Percentiles rank a stretch among this genome's conserved stretches.
Evolutionary conservation across 2,797 vertebrate genomes (phyloP).

Genomic region (Epinephelus malabaricus): DNA sequence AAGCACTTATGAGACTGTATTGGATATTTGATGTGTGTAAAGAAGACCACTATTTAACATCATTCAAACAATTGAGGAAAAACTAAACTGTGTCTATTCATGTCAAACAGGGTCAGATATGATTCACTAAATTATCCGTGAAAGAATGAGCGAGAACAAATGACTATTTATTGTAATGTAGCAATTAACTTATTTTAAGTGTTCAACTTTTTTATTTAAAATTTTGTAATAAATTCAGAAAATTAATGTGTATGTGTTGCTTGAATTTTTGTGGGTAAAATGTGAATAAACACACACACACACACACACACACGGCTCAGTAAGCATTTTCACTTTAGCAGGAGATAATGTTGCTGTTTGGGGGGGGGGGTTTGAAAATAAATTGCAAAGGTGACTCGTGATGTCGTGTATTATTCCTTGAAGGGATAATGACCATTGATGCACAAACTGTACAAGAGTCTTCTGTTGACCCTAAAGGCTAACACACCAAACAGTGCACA

Average conservation of each 20-base stretch:
- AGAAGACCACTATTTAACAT: background rate
- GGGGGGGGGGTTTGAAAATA: too few species aligned
- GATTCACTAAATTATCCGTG: conserved; percentile 6
- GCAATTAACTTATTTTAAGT: conserved; percentile 68
- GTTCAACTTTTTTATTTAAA: conserved; percentile 45
- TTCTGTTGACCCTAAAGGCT: too few species aligned
- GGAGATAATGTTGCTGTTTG: too few species aligned
- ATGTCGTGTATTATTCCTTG: too few species aligned
- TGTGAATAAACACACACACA: background rate
- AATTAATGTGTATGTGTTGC: conserved; percentile 1
- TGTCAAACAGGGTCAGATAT: conserved; percentile 7
- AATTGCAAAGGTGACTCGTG: too few species aligned
- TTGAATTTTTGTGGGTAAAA: conserved; percentile 12
- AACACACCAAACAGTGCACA: too few species aligned
- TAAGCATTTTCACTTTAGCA: too few species aligned
- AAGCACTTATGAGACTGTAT: background rate
- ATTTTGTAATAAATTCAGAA: conserved; percentile 60
- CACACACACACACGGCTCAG: background rate
- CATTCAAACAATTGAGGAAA: background rate
- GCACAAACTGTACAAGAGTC: too few species aligned
- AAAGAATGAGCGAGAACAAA: background rate
- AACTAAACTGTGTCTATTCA: conserved; percentile 1
- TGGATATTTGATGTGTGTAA: background rate
- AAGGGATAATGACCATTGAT: too few species aligned
- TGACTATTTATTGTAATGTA: conserved; percentile 68